Conservation (phyloP, 2,113 vertebrate genomes). For the Odobenus rosmarus region DNA sequence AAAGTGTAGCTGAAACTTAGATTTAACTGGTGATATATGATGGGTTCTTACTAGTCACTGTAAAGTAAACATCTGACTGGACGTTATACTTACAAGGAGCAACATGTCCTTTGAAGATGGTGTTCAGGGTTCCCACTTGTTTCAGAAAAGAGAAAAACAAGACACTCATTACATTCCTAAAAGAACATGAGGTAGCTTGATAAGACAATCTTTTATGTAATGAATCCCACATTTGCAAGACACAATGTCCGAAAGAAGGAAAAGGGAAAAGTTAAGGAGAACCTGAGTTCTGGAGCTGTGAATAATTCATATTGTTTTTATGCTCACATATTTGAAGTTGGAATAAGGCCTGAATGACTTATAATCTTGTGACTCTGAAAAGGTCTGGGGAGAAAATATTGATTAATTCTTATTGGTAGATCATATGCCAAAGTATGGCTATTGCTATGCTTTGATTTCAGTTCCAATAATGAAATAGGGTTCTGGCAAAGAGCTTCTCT, state of each 20-base stretch:
- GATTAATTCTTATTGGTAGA: constrained; percentile 8
- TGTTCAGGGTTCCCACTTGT: not conserved
- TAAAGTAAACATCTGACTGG: not conserved
- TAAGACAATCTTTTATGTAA: not conserved
- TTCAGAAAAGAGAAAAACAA: constrained; percentile 55
- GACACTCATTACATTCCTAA: not conserved
- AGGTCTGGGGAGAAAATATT: not conserved
- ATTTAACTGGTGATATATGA: not conserved
- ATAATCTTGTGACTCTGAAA: not conserved
- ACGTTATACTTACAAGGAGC: not conserved
- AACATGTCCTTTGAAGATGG: not conserved
- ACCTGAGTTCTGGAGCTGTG: not conserved
- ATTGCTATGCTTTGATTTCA: not conserved
- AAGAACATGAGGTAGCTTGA: not conserved
- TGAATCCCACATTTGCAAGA: not conserved
- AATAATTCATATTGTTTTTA: constrained; percentile 40
- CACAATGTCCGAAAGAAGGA: not conserved
- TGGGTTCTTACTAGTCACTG: not conserved
- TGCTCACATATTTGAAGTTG: constrained; percentile 27
- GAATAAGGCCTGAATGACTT: not conserved
- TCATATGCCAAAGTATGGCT: not conserved
- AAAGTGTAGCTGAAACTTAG: not conserved
- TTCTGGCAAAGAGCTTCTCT: not conserved
- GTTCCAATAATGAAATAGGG: not conserved
- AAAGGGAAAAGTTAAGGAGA: constrained; percentile 14